phyloP scores from a whole-genome alignment of 2,113 vertebrate genomes.

The Pagrus major region DNA sequence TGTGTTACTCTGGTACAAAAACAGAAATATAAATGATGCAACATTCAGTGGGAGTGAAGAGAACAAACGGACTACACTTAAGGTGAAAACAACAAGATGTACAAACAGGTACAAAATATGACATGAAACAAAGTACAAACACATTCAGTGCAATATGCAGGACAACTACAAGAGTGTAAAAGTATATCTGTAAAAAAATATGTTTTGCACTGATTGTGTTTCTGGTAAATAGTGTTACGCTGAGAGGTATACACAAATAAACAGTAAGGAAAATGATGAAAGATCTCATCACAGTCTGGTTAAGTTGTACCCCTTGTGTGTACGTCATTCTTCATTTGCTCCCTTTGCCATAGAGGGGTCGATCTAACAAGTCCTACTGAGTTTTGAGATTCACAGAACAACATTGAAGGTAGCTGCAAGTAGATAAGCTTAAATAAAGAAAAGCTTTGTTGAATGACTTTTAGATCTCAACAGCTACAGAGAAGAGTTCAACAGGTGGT shows the following conservation, averaged over 20 bases:
- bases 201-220: background rate
- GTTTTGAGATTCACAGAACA: background rate
- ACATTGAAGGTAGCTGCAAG: background rate
- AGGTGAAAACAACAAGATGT: background rate
- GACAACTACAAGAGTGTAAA: no score
- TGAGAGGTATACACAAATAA: background rate
- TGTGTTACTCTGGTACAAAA: no score
- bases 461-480: background rate
- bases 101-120: background rate
- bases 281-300: no score
- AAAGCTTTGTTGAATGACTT: background rate
- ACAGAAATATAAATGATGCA: background rate
- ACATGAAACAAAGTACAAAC: no score
- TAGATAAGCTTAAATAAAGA: no score
- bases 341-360: background rate
- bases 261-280: background rate
- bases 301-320: background rate
- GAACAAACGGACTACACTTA: background rate
- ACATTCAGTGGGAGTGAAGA: background rate
- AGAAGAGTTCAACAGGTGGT: background rate
- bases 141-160: no score
- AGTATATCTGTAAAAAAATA: no score
- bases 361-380: no score
- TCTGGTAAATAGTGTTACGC: background rate
- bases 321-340: background rate